A percentile compares a stretch with the other conserved stretches of the same genome.
These are phyloP conservation scores for Melangyna quadrimaculata DNA, from an alignment of 2,888 invertebrate species.

Conservation along the genomic window DNA sequence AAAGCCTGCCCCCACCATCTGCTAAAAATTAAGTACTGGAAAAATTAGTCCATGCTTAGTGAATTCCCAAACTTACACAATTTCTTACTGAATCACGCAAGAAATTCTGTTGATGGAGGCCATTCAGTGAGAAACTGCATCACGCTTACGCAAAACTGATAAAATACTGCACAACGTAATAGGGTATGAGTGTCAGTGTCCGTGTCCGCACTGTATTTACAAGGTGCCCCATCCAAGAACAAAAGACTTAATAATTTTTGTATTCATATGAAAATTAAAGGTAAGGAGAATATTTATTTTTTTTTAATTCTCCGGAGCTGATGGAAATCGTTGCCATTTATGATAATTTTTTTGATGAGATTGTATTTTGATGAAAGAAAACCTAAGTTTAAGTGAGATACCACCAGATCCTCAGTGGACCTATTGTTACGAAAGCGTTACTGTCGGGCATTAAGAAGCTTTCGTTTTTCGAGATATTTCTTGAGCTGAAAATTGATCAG, in stretches of 20 bases:
- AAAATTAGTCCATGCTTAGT: constrained; percentile 48
- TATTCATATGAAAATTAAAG: neutral
- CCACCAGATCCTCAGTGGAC: too few relatives aligned
- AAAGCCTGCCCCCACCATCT: neutral
- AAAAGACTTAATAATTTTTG: neutral
- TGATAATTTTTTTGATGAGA: too few relatives aligned
- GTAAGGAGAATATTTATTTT: too few relatives aligned
- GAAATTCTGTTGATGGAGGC: constrained; percentile 34
- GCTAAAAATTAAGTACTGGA: constrained; percentile 28
- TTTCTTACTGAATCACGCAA: constrained; percentile 60
- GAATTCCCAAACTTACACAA: constrained; percentile 54
- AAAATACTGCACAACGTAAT: constrained; percentile 38
- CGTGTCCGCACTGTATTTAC: neutral
- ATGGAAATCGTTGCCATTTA: too few relatives aligned
- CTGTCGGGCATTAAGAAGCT: too few relatives aligned
- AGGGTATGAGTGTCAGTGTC: neutral
- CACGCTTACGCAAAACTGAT: constrained; percentile 61
- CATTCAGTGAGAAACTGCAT: constrained; percentile 45
- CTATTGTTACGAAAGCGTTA: too few relatives aligned
- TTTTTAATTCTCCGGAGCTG: too few relatives aligned
- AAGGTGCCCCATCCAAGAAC: neutral
- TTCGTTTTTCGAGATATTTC: too few relatives aligned
- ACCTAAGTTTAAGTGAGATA: too few relatives aligned
- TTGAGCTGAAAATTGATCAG: too few relatives aligned
- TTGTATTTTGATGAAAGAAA: too few relatives aligned